These are phyloP conservation scores for Oophaga pumilio DNA, from an alignment of 2,113 vertebrate genomes.

Conservation along the genomic window DNA sequence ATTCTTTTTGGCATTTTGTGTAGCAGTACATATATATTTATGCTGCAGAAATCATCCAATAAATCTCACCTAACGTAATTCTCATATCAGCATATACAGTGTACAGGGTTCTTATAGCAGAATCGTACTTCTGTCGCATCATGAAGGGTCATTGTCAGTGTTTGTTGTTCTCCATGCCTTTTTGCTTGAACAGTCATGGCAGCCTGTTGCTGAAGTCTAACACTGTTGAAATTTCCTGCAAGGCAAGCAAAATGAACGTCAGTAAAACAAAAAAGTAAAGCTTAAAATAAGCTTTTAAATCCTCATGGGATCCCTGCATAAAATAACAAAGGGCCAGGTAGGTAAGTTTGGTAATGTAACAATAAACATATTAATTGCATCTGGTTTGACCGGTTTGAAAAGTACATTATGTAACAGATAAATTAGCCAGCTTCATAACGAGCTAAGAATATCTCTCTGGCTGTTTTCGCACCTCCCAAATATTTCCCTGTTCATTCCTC, in stretches of 20 bases:
- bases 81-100: background rate
- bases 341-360: constrained; percentile 48
- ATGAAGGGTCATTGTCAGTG: background rate
- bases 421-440: background rate
- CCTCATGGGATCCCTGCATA: constrained; percentile 34
- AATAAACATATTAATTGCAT: constrained; percentile 55
- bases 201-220: background rate
- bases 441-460: constrained; percentile 26
- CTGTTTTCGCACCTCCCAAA: constrained; percentile 46
- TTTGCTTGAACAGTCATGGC: background rate
- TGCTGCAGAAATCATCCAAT: background rate
- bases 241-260: constrained; percentile 39
- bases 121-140: background rate
- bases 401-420: constrained; percentile 56
- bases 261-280: background rate
- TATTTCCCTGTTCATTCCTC: constrained; percentile 8
- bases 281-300: constrained; percentile 22
- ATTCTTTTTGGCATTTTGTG: background rate
- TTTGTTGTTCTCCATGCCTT: background rate
- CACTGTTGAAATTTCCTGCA: constrained; percentile 29
- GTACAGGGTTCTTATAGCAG: background rate
- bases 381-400: constrained; percentile 53
- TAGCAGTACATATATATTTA: background rate
- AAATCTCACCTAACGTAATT: background rate
- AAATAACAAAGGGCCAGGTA: constrained; percentile 50